These are phyloP conservation scores for Drosophila gunungcola DNA, from an alignment of 1,140 invertebrate genomes.

Conservation along the genomic window DNA sequence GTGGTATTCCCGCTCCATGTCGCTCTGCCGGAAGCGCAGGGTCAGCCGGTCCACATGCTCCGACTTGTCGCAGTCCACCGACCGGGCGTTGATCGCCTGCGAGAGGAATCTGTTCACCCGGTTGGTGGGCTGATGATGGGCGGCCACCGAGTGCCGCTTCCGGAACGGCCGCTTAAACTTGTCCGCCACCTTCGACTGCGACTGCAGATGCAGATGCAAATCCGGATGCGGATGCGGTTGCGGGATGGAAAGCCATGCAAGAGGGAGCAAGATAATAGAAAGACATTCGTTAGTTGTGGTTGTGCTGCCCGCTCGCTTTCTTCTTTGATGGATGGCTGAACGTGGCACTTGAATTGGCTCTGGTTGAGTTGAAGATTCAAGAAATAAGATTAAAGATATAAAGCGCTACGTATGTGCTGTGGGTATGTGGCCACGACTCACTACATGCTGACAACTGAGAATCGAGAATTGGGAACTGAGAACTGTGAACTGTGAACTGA, in stretches of 20 bases:
- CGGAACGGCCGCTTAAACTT: slow-evolving; percentile 95
- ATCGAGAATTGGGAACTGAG: background rate
- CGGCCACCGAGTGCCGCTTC: slow-evolving; percentile 91
- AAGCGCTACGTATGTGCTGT: slow-evolving; percentile 11
- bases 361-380: slow-evolving; percentile 37
- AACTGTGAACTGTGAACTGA: background rate
- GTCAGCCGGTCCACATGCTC: slow-evolving; percentile 94
- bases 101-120: slow-evolving; percentile 96
- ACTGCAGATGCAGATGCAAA: slow-evolving; percentile 40
- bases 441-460: slow-evolving; percentile 11
- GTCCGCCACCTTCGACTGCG: slow-evolving; percentile 92
- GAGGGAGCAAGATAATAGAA: slow-evolving; percentile 28
- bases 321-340: slow-evolving; percentile 20
- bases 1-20: slow-evolving; percentile 90
- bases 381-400: slow-evolving; percentile 7
- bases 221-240: background rate
- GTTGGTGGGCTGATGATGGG: slow-evolving; percentile 93
- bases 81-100: slow-evolving; percentile 95
- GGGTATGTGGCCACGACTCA: slow-evolving; percentile 6
- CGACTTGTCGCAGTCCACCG: slow-evolving; percentile 94
- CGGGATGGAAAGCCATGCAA: slow-evolving; percentile 30
- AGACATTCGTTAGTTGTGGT: slow-evolving; percentile 23
- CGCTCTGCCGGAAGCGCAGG: slow-evolving; percentile 92
- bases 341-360: slow-evolving; percentile 25
- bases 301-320: slow-evolving; percentile 1